Evolutionary conservation across 2,113 vertebrate genomes (phyloP), one percentile per base, ranked within the genome.

Genomic region (Zosterops japonicus): DNA sequence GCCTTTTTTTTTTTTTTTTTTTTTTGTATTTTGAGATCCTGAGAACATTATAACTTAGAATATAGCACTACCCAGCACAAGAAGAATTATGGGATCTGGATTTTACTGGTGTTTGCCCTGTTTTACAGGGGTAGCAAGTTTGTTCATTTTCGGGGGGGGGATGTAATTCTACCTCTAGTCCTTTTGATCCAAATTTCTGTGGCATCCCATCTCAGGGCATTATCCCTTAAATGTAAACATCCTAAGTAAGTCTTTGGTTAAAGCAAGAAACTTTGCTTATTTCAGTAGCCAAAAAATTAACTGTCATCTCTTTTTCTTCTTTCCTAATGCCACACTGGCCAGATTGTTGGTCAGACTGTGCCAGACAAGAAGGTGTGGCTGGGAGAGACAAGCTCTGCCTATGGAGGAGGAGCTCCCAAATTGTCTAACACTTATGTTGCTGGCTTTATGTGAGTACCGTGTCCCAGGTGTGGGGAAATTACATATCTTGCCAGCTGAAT

Each of bases 341-440:
- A 99, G 98, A 96, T 97, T 52, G 97, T 98, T 52, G 79, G 35
- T 70, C 94, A 69, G 56, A 97, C 88, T 0, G 98, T 98, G 70
- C 99, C 98, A 0, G 78, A 95, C 46, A 99, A 98, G 97, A 97
- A 97, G 44, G 97, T 99, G 15, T 99, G 99, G 99, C 96, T 99
- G 6, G 99, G 99, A 77, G 99, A 99, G 97, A 99, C 99, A 0
- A 99, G 99, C 68, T 99, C 99, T 5, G 99, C 99, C 0, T 99
- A 98, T 2, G 99, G 99, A 12, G 99, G 99, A 10, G 99, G 99
- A n/a, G 98, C 99, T 0, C 68, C 91, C 2, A 98, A 97, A 44
- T 93, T 99, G 75, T 99, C 99, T 3, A 98, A 99, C 95, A 98
- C 98, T 5, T 99, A 99, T 2, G 84, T 97, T 0, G 99, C 99